phyloP scores from a whole-genome alignment of 1,140 invertebrate species.

The Tetramorium simillimum region DNA sequence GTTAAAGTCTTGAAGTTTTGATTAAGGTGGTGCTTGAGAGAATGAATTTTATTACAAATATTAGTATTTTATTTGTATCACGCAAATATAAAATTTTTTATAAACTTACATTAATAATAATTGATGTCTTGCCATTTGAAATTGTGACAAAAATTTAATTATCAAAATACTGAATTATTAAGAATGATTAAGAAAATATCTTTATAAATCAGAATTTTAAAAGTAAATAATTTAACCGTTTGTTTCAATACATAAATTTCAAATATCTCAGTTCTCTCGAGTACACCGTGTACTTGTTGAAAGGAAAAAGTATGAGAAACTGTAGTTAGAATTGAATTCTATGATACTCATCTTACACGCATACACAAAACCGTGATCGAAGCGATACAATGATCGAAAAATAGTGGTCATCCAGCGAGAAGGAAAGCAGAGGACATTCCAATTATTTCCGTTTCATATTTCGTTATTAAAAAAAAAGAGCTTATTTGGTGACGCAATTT shows the following conservation, averaged over 20 bases:
- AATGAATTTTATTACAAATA: conserved; percentile 3
- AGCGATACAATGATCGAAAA: conserved; percentile 15
- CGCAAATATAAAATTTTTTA: not conserved
- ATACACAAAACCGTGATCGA: conserved; percentile 44
- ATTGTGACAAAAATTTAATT: not conserved
- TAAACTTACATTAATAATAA: not conserved
- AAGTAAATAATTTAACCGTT: not conserved
- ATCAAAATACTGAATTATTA: not conserved
- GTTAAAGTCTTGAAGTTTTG: conserved; percentile 63
- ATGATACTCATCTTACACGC: conserved; percentile 34
- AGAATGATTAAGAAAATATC: not conserved
- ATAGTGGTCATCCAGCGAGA: conserved; percentile 40
- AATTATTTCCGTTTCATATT: not conserved
- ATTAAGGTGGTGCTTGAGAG: conserved; percentile 40
- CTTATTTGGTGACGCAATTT: conserved; percentile 28
- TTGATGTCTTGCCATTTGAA: not conserved
- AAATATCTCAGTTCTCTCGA: conserved; percentile 37
- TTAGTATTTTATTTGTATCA: not conserved
- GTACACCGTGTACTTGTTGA: conserved; percentile 25
- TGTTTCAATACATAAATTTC: not conserved
- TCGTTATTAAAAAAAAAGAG: not conserved
- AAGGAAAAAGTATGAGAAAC: conserved; percentile 33
- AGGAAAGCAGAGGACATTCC: conserved; percentile 8
- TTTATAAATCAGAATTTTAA: not conserved
- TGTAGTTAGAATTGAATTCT: conserved; percentile 45